Conservation (phyloP, 1,140 invertebrate genomes). For the Druon quercuslanigerum region DNA sequence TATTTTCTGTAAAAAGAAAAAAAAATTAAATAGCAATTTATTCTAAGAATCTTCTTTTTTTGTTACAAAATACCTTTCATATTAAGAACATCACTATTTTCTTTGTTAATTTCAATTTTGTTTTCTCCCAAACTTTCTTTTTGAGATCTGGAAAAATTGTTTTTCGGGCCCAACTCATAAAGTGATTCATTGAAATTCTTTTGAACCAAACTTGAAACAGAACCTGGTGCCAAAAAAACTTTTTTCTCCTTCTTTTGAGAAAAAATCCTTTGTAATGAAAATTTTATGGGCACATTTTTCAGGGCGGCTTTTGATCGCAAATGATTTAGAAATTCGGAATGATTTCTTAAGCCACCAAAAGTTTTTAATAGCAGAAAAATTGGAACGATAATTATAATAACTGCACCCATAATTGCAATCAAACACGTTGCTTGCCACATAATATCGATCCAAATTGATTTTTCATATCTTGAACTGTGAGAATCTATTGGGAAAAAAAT, state of each 20-base stretch:
- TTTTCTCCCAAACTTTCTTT: no score
- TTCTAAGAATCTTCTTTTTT: no score
- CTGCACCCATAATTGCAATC: slow-evolving; percentile 38
- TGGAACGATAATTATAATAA: slow-evolving; percentile 39
- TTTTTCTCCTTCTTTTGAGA: not conserved
- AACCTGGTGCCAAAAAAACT: not conserved
- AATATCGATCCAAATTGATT: not conserved
- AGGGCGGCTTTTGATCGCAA: slow-evolving; percentile 42
- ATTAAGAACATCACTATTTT: no score
- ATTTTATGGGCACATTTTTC: slow-evolving; percentile 31
- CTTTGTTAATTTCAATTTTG: no score
- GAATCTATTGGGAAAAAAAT: slow-evolving; percentile 44
- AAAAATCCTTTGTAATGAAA: not conserved
- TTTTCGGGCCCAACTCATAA: no score
- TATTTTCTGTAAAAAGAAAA: no score
- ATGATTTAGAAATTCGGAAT: slow-evolving; percentile 57
- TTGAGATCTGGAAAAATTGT: no score
- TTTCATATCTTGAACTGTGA: no score
- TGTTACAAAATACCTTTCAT: no score
- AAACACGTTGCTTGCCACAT: slow-evolving; percentile 59
- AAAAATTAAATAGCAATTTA: no score
- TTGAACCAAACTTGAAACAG: not conserved
- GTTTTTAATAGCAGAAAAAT: slow-evolving; percentile 44
- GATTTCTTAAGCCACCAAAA: slow-evolving; percentile 52
- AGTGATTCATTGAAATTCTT: no score